Evolutionary conservation across 2,113 vertebrate species (phyloP).

Genomic region (Nycticebus coucang): DNA sequence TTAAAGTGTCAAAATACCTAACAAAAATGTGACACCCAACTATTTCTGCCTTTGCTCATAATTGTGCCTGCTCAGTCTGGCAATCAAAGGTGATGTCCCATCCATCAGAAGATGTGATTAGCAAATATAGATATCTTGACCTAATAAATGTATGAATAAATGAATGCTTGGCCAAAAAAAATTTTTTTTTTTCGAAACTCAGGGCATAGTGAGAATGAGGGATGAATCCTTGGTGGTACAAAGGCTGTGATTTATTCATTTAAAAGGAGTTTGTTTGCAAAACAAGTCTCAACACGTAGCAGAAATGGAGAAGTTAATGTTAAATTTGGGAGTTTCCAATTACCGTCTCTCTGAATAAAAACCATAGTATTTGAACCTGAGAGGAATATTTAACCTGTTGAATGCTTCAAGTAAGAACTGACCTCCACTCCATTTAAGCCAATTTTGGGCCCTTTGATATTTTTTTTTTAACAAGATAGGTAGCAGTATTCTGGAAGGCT

Average conservation of each 20-base stretch:
- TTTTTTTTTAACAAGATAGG: slow-evolving; percentile 23
- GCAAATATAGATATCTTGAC: background rate
- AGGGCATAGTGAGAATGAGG: background rate
- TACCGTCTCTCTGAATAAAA: slow-evolving; percentile 55
- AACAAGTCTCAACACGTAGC: slow-evolving; percentile 47
- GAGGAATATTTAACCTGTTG: slow-evolving; percentile 28
- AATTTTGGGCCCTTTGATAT: slow-evolving; percentile 9
- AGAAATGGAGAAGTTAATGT: slow-evolving; percentile 51
- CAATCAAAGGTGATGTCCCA: background rate
- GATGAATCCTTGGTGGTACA: background rate
- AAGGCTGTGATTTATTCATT: background rate
- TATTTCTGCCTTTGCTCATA: background rate
- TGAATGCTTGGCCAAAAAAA: background rate
- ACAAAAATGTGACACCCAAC: background rate
- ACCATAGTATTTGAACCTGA: slow-evolving; percentile 53
- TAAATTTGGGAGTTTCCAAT: slow-evolving; percentile 53
- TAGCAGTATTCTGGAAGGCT: background rate
- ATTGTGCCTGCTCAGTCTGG: background rate
- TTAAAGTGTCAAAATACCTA: background rate
- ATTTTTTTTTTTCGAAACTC: background rate
- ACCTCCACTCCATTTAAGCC: slow-evolving; percentile 33
- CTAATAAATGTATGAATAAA: background rate
- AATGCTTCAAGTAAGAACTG: background rate
- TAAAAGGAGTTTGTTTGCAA: slow-evolving; percentile 69
- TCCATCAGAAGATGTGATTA: background rate